phyloP scores from a whole-genome alignment of 2,113 vertebrate genomes.

The Pterophyllum scalare region DNA sequence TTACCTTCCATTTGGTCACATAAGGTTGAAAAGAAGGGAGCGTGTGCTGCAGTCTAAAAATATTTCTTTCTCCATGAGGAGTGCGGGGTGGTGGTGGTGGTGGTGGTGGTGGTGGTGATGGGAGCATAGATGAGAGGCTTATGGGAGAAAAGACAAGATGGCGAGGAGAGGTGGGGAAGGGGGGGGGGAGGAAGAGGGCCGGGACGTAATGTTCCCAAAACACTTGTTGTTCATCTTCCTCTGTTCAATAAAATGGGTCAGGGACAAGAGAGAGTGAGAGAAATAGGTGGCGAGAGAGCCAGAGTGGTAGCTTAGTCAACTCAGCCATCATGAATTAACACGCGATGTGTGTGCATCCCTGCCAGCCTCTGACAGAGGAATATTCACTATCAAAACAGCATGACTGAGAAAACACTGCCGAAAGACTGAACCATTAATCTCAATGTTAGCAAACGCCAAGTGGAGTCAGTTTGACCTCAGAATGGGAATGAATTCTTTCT shows the following conservation, averaged over 20 bases:
- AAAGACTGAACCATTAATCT: constrained; percentile 50
- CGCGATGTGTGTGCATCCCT: background rate
- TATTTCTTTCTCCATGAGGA: background rate
- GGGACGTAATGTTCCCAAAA: constrained; percentile 70
- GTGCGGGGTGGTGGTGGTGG: background rate
- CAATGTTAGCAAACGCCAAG: background rate
- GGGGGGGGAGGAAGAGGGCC: background rate
- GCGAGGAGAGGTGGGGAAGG: background rate
- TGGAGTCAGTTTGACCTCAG: background rate
- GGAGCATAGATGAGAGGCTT: background rate
- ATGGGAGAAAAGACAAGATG: constrained; percentile 9
- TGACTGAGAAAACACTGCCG: constrained; percentile 36
- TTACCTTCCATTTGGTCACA: constrained; percentile 13
- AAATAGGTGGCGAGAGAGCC: background rate
- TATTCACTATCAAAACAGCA: constrained; percentile 36
- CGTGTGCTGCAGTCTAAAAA: background rate
- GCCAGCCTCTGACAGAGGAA: constrained; percentile 24
- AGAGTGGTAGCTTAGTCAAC: constrained; percentile 38
- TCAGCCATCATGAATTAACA: constrained; percentile 41
- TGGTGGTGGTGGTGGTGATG: background rate
- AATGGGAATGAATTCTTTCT: background rate
- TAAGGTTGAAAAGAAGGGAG: background rate
- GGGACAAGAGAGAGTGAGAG: background rate
- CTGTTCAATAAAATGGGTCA: constrained; percentile 50
- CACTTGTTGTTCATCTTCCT: constrained; percentile 62